A percentile compares a stretch with the other conserved stretches of the same genome.
phyloP scores from a whole-genome alignment of 2,113 vertebrate species.

The Abramis brama region DNA sequence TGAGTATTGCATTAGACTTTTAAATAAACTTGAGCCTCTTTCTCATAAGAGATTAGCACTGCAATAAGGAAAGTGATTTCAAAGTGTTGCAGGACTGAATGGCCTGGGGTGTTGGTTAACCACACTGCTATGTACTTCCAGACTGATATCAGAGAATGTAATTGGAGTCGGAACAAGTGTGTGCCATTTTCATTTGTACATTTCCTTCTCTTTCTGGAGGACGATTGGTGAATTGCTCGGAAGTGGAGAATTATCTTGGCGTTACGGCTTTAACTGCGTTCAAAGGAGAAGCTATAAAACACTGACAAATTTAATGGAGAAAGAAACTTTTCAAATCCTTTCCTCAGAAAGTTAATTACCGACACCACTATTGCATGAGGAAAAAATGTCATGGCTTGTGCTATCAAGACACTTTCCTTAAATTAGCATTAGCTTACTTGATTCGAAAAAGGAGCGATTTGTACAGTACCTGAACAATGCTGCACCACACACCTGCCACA shows the following conservation, averaged over 20 bases:
- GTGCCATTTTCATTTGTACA: conserved; percentile 71
- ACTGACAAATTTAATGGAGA: conserved; percentile 34
- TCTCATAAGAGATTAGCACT: conserved; percentile 65
- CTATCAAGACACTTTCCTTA: conserved; percentile 4
- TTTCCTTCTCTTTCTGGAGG: conserved; percentile 59
- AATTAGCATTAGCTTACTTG: background rate
- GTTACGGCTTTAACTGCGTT: conserved; percentile 34
- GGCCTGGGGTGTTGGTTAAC: conserved; percentile 72
- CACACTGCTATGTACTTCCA: conserved; percentile 73
- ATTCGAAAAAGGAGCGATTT: conserved; percentile 5
- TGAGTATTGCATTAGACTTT: conserved; percentile 74
- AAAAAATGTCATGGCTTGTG: background rate
- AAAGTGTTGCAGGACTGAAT: conserved; percentile 68
- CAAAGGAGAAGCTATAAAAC: conserved; percentile 32
- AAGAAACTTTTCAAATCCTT: conserved; percentile 33
- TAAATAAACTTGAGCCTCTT: conserved; percentile 70
- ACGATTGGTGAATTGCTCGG: conserved; percentile 56
- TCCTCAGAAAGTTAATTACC: background rate
- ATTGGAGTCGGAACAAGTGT: conserved; percentile 75
- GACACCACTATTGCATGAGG: conserved; percentile 9
- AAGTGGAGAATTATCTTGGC: conserved; percentile 48
- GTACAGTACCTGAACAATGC: conserved; percentile 8
- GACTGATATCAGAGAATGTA: conserved; percentile 74
- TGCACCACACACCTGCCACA: background rate
- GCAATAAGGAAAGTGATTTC: conserved; percentile 73